phyloP scores from a whole-genome alignment of 2,888 invertebrate genomes.

The Temnothorax ravouxi region DNA sequence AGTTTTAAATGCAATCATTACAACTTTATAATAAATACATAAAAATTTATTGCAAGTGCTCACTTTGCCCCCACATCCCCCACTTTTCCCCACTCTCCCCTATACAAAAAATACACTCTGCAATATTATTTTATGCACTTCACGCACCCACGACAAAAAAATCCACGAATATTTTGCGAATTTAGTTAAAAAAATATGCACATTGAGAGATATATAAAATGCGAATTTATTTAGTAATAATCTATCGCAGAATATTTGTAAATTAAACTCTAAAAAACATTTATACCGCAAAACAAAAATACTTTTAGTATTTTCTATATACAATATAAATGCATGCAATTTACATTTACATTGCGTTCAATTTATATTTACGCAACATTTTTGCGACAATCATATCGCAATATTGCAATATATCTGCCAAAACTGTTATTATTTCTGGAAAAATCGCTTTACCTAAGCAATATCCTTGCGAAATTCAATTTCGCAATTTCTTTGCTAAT shows the following conservation, averaged over 20 bases:
- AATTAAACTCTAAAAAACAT: constrained; percentile 5
- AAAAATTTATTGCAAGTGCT: no score
- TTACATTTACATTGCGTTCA: background rate
- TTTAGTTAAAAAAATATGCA: background rate
- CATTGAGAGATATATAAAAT: background rate
- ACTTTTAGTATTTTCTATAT: background rate
- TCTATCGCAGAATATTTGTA: background rate
- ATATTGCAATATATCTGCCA: background rate
- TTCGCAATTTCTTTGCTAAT: constrained; percentile 5
- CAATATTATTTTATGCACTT: background rate
- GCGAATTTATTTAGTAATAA: constrained; percentile 17
- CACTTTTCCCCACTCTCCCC: no score
- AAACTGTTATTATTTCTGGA: constrained; percentile 11
- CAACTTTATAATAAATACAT: no score
- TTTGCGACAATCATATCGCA: background rate
- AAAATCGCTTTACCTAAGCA: background rate
- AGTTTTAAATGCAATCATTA: no score
- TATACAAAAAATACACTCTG: background rate
- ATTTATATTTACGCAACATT: background rate
- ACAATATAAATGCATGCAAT: constrained; percentile 28
- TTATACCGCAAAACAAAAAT: background rate
- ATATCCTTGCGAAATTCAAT: background rate
- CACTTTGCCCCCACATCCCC: no score
- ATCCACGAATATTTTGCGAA: background rate
- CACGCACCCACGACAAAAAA: background rate